These are phyloP conservation scores for Astatoreochromis straeleni DNA, from an alignment of 2,113 vertebrate genomes.

Conservation along the genomic window DNA sequence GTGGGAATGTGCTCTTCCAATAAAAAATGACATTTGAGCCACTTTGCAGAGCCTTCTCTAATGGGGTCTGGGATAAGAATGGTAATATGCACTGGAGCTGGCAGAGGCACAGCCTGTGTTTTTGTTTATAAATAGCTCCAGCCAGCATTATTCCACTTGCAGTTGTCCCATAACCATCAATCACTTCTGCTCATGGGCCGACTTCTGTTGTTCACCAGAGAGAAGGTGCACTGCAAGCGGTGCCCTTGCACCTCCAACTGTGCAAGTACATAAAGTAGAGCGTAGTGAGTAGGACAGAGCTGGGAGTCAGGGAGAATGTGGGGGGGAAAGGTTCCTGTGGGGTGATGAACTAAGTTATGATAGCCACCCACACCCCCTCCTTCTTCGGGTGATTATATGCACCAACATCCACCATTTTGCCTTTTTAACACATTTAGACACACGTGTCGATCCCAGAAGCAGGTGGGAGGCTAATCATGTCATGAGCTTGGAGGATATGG, in stretches of 20 bases:
- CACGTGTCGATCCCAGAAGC: constrained; percentile 2
- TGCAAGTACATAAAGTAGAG: constrained; percentile 51
- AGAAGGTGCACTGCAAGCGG: constrained; percentile 30
- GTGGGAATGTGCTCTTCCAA: constrained; percentile 25
- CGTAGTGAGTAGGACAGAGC: constrained; percentile 16
- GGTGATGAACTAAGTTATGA: constrained; percentile 38
- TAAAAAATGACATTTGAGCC: constrained; percentile 49
- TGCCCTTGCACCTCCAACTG: constrained; percentile 54
- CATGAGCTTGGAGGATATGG: constrained; percentile 7
- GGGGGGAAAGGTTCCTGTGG: not conserved
- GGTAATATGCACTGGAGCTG: constrained; percentile 54
- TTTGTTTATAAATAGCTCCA: constrained; percentile 76
- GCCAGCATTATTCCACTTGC: constrained; percentile 68
- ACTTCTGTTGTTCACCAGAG: constrained; percentile 44
- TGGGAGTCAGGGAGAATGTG: not conserved
- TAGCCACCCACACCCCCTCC: not conserved
- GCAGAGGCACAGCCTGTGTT: constrained; percentile 57
- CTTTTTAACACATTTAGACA: not conserved
- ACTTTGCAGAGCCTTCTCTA: constrained; percentile 32
- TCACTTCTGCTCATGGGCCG: constrained; percentile 43
- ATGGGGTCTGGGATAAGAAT: constrained; percentile 55
- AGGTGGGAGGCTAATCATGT: constrained; percentile 29
- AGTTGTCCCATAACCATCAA: constrained; percentile 73
- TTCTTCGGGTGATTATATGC: constrained; percentile 31
- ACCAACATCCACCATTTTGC: constrained; percentile 11